Base-by-base conservation (phyloP, 2,113 vertebrate genomes). In the Anoplopoma fimbria region DNA sequence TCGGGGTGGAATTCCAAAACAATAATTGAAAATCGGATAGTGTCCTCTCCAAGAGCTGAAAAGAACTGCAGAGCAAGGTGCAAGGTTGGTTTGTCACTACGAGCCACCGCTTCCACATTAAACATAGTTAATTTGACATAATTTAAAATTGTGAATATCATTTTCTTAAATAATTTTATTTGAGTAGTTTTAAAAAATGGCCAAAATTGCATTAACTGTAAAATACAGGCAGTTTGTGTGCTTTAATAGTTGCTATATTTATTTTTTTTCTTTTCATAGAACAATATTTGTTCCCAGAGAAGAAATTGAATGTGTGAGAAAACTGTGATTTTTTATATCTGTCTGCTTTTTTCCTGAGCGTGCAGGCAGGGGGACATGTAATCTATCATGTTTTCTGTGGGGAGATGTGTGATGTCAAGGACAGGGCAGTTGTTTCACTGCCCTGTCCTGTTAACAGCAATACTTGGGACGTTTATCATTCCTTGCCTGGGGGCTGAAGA, bases 381-480 rank as follows among this genome's bases (percentile, higher is more conserved):
- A 92, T 91, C 93, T 87, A 68, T 91, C 86, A 83, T 83, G 86
- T 82, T 79, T 80, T 79, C 80, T 75, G 67, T 72, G 57, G 75
- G 62, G 81, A 88, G 60, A 75, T 79, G 81, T 89, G 77, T 77
- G 84, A 84, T 88, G 88, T 89, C 88, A 92, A 91, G 91, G 89
- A 80, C 88, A 74, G 82, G 74, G 64, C 82, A 86, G 70, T 64
- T 90, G 73, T 90, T 92, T 82, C 68, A 9, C 76, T 63, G 69
- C 73, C 14, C 84, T 88, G 81, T 80, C 77, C 68, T 80, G 53
- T 77, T 84, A 45, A 61, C 61, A 42, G 63, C 21, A 7, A 82
- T 69, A 86, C 36, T 51, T 31, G 1, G 77, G 45, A 67, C 19
- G 2, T 88, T 83, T 74, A 81, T 92, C 87, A 91, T 87, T 87